Conservation (phyloP, 2,888 invertebrate genomes). For the Ectemnius continuus region DNA sequence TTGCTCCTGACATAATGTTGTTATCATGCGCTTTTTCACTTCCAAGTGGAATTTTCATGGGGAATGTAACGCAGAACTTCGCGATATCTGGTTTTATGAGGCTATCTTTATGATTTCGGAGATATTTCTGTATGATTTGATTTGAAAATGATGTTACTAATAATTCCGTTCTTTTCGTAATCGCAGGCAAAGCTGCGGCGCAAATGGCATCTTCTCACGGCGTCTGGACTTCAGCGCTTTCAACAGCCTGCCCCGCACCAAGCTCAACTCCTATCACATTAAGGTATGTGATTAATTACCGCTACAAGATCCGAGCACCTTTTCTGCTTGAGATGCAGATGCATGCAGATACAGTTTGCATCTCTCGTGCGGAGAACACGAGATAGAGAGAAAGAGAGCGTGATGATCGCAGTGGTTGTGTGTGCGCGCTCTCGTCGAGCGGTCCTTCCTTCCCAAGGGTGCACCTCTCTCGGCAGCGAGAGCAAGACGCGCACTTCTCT, state of each 20-base stretch:
- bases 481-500: not conserved
- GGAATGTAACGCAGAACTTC: too few species aligned
- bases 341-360: slow-evolving; percentile 1
- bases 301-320: not conserved
- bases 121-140: too few species aligned
- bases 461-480: not conserved
- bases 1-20: too few species aligned
- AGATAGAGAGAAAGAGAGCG: slow-evolving; percentile 9
- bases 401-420: slow-evolving; percentile 4
- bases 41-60: too few species aligned
- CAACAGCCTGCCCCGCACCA: slow-evolving; percentile 95
- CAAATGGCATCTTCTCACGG: slow-evolving; percentile 95
- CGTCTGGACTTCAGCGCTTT: slow-evolving; percentile 96
- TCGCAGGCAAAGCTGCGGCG: slow-evolving; percentile 91
- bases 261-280: slow-evolving; percentile 99
- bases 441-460: not conserved
- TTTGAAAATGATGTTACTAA: not conserved
- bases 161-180: not conserved
- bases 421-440: too few species aligned
- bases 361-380: slow-evolving; percentile 14
- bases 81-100: too few species aligned
- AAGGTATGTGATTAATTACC: slow-evolving; percentile 85
- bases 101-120: too few species aligned
- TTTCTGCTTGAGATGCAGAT: not conserved
- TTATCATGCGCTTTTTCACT: too few species aligned